phyloP scores from a whole-genome alignment of 2,888 invertebrate species.

The Xanthia togata region DNA sequence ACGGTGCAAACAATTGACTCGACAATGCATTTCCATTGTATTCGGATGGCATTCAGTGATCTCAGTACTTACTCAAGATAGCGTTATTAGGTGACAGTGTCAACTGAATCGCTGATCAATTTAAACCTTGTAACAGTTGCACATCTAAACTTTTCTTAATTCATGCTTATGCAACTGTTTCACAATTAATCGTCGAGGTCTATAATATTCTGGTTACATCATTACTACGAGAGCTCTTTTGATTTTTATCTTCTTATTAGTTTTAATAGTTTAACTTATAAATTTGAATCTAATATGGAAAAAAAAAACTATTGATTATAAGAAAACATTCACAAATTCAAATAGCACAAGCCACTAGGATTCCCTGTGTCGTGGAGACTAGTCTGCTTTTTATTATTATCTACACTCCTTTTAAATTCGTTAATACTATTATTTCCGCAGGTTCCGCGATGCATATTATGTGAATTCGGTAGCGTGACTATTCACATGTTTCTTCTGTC shows the following conservation, averaged over 20 bases:
- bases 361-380: not conserved
- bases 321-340: not conserved
- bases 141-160: conserved; percentile 54
- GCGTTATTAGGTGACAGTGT: conserved; percentile 55
- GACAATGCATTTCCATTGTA: conserved; percentile 39
- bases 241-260: conserved; percentile 8
- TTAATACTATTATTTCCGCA: not conserved
- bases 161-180: conserved; percentile 46
- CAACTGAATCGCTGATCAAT: conserved; percentile 63
- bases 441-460: not conserved
- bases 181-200: conserved; percentile 29
- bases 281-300: not conserved
- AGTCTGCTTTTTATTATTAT: not conserved
- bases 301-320: no score
- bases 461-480: not conserved
- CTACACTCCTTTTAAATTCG: not conserved
- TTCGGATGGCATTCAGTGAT: conserved; percentile 39
- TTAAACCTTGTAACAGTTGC: conserved; percentile 65
- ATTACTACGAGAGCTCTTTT: conserved; percentile 12
- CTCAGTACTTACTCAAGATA: conserved; percentile 52
- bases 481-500: conserved; percentile 14
- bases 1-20: conserved; percentile 41
- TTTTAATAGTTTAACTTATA: not conserved
- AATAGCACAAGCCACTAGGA: not conserved
- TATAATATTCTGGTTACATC: conserved; percentile 15